Percentiles rank a stretch among this genome's conserved stretches.
These are phyloP conservation scores for Onychorhynchus coronatus DNA, from an alignment of 2,113 vertebrate genomes.

Conservation along the genomic window DNA sequence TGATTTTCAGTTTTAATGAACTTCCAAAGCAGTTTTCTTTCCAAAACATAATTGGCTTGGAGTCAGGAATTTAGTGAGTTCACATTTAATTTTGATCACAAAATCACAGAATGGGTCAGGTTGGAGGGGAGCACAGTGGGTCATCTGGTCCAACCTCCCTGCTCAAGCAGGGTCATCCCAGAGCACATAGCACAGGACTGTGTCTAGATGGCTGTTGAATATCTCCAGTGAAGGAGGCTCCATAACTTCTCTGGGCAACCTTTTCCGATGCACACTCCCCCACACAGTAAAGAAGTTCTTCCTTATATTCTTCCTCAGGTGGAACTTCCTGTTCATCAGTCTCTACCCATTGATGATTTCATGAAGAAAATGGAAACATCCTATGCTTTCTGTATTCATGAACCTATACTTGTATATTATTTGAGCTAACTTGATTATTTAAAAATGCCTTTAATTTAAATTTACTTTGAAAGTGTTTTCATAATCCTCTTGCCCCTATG, in stretches of 20 bases:
- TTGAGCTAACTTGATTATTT: not conserved
- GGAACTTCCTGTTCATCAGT: not conserved
- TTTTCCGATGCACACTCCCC: fast-evolving
- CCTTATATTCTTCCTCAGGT: not conserved
- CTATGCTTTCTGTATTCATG: not conserved
- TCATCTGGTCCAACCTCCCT: not conserved
- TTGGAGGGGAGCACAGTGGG: not conserved
- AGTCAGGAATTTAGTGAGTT: not conserved
- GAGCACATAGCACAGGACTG: fast-evolving
- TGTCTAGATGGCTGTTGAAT: not conserved
- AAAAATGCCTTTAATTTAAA: not conserved
- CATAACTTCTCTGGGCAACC: not conserved
- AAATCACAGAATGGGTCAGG: not conserved
- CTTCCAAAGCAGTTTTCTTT: not conserved
- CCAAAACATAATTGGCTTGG: not conserved
- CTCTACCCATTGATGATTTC: not conserved
- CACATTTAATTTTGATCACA: not conserved
- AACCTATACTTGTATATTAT: not conserved
- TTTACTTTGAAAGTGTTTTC: not conserved
- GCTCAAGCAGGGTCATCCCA: not conserved
- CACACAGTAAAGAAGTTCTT: not conserved
- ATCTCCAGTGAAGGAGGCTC: not conserved
- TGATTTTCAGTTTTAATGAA: not conserved
- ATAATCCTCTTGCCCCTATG: not conserved
- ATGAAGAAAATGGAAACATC: not conserved